Evolutionary conservation across 2,888 invertebrate genomes (phyloP).

Genomic region (Pristionchus fissidentatus): DNA sequence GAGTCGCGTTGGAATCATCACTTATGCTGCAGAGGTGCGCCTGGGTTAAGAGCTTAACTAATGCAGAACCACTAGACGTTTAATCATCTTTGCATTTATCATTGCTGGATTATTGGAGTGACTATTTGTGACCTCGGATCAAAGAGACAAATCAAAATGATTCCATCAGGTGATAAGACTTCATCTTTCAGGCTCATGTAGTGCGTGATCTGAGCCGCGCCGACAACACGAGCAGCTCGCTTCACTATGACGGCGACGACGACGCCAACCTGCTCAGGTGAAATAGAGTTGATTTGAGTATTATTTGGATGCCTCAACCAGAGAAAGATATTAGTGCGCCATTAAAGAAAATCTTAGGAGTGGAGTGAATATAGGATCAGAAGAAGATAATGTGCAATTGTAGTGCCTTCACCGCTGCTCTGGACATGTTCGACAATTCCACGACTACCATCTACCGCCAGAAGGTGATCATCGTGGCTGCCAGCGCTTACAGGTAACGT

Average conservation of each 20-base stretch:
- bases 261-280: background rate
- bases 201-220: background rate
- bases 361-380: too few species aligned
- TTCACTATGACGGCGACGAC: background rate
- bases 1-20: slow-evolving; percentile 30
- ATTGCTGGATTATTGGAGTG: too few species aligned
- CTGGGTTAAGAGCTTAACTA: too few species aligned
- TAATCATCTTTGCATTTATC: background rate
- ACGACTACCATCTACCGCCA: background rate
- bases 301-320: background rate
- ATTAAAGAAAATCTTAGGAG: too few species aligned
- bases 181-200: background rate
- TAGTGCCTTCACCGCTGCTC: slow-evolving; percentile 17
- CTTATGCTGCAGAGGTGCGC: slow-evolving; percentile 7
- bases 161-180: too few species aligned
- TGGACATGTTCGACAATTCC: background rate
- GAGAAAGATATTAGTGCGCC: too few species aligned
- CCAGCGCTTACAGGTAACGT: slow-evolving; percentile 9
- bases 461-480: background rate
- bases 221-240: too few species aligned
- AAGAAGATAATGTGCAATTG: background rate
- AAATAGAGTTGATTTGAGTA: background rate
- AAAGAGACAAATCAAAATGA: too few species aligned
- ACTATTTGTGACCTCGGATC: too few species aligned
- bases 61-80: background rate